phyloP scores from a whole-genome alignment of 2,113 vertebrate genomes.

The Microcebus griseorufus region DNA sequence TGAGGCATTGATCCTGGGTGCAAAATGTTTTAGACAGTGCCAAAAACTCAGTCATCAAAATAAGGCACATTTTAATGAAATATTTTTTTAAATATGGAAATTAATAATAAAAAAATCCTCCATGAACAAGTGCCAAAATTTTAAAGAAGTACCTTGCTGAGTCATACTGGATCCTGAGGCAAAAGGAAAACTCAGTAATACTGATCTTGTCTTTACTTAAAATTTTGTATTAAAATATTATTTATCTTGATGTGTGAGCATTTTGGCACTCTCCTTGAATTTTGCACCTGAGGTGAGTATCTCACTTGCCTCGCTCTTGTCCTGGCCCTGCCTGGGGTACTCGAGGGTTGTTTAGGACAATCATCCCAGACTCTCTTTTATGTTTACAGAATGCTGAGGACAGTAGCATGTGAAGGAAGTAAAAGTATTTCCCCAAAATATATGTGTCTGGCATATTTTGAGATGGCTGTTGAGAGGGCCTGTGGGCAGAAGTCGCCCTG shows the following conservation, averaged over 20 bases:
- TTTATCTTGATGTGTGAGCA: not conserved
- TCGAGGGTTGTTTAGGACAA: not conserved
- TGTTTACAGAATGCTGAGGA: not conserved
- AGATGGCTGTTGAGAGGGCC: too few species aligned
- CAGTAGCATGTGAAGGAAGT: not conserved
- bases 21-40: too few species aligned
- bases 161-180: not conserved
- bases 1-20: too few species aligned
- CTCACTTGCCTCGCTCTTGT: not conserved
- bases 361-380: not conserved
- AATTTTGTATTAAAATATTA: not conserved
- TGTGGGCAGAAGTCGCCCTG: too few species aligned
- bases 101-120: not conserved
- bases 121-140: slow-evolving; percentile 25
- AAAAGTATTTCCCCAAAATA: too few species aligned
- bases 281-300: not conserved
- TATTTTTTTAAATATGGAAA: not conserved
- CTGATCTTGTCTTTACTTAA: too few species aligned
- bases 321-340: not conserved
- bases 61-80: too few species aligned
- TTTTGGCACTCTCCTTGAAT: not conserved
- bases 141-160: not conserved
- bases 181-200: too few species aligned
- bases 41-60: too few species aligned
- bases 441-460: too few species aligned